These are phyloP conservation scores for Prunella himalayana DNA, from an alignment of 2,113 vertebrate species.

Conservation along the genomic window DNA sequence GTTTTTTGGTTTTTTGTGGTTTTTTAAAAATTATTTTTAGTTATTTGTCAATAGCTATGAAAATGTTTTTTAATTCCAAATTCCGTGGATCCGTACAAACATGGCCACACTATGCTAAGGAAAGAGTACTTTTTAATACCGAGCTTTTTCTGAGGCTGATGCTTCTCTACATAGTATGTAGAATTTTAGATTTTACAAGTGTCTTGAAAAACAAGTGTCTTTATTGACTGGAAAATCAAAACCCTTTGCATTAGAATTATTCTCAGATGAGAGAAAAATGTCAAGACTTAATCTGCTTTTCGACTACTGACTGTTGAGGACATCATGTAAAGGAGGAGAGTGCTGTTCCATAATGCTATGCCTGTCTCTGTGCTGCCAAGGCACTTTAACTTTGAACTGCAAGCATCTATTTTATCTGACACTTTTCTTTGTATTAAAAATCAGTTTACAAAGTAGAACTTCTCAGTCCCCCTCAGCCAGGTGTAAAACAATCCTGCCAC, in stretches of 20 bases:
- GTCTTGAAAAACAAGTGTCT: neutral
- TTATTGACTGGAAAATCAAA: neutral
- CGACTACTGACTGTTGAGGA: neutral
- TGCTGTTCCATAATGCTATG: neutral
- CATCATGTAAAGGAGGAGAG: neutral
- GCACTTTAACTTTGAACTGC: neutral
- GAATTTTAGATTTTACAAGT: neutral
- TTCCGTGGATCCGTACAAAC: neutral
- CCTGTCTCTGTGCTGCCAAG: neutral
- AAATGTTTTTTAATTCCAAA: neutral
- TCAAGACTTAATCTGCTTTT: neutral
- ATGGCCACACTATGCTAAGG: neutral
- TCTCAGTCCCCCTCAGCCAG: neutral
- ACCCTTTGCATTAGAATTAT: neutral
- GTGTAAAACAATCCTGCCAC: neutral
- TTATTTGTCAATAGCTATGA: neutral
- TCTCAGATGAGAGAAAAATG: neutral
- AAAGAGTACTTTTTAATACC: neutral
- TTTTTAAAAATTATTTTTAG: neutral
- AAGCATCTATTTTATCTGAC: neutral
- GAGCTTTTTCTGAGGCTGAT: neutral
- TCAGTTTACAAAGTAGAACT: neutral
- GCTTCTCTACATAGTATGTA: neutral
- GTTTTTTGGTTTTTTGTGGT: too few relatives aligned
- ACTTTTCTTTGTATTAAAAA: neutral